Percentiles rank a stretch among this genome's conserved stretches.
Evolutionary conservation across 2,888 invertebrate species (phyloP).

Genomic region (Drosophila birchii): DNA sequence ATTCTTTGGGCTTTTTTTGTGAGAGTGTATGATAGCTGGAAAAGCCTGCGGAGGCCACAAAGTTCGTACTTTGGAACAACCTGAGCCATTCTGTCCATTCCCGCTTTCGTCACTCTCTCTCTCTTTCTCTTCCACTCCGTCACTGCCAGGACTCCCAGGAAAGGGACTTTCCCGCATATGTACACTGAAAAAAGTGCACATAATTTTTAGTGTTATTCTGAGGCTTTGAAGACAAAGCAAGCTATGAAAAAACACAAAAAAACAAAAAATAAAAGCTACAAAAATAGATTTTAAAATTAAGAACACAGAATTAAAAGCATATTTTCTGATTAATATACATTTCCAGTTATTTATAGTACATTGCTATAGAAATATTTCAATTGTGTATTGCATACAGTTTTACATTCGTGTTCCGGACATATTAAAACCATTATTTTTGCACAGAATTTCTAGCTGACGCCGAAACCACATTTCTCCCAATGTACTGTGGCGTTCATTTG

Average conservation of each 20-base stretch:
- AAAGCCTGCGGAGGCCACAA: conserved; percentile 51
- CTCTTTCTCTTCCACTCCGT: background rate
- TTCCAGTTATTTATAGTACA: background rate
- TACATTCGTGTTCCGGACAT: background rate
- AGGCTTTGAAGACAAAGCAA: background rate
- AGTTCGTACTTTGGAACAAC: conserved; percentile 55
- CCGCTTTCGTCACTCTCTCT: conserved; percentile 5
- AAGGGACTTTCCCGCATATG: background rate
- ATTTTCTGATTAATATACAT: background rate
- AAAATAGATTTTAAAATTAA: background rate
- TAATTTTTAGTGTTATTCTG: accelerated
- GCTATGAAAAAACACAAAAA: too few species aligned
- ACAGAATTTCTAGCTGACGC: conserved; percentile 2
- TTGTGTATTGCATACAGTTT: background rate
- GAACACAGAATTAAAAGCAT: accelerated
- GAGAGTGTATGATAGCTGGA: background rate
- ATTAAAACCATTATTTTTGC: conserved; percentile 1
- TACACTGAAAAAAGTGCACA: background rate
- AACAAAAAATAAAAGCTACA: background rate
- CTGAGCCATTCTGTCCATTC: conserved; percentile 29
- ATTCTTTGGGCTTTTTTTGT: too few species aligned
- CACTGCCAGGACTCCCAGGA: background rate
- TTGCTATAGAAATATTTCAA: background rate
- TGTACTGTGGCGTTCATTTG: conserved; percentile 40
- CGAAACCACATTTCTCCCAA: conserved; percentile 6